Evolutionary conservation across 2,113 vertebrate genomes (phyloP).

Genomic region (Larimichthys polyactis): DNA sequence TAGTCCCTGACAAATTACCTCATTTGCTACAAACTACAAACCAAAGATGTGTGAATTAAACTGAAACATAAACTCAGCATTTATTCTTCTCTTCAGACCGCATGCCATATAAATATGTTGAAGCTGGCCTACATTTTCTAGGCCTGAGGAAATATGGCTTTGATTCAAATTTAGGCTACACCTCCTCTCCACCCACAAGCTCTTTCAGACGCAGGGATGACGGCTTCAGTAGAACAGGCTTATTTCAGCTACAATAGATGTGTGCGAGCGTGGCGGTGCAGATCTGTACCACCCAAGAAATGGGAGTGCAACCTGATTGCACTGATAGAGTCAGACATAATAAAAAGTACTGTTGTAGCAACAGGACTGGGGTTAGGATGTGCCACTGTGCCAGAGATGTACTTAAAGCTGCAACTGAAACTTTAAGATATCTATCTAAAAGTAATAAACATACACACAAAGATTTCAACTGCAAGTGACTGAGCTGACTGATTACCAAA

Average conservation of each 20-base stretch:
- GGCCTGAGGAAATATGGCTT: conserved; percentile 72
- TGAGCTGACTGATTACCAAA: too few species aligned
- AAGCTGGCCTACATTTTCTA: conserved; percentile 71
- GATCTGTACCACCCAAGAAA: conserved; percentile 51
- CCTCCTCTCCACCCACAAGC: conserved; percentile 71
- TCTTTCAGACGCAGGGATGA: conserved; percentile 42
- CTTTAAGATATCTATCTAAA: conserved; percentile 26
- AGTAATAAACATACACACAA: not conserved
- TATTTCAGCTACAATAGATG: conserved; percentile 37
- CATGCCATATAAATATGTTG: conserved; percentile 54
- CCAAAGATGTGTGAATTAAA: conserved; percentile 31
- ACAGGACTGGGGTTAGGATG: conserved; percentile 19
- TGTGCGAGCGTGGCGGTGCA: not conserved
- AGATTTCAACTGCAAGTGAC: not conserved
- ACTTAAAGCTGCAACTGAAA: not conserved
- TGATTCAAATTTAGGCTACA: conserved; percentile 70
- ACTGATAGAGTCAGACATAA: conserved; percentile 30
- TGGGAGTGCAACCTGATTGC: conserved; percentile 32
- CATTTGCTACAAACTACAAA: not conserved
- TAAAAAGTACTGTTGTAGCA: conserved; percentile 43
- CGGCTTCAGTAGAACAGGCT: conserved; percentile 43
- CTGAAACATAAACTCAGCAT: conserved; percentile 21
- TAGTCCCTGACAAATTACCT: not conserved
- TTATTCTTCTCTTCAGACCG: conserved; percentile 19
- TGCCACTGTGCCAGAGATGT: conserved; percentile 13